Percentiles rank a stretch among this genome's conserved stretches.
These are phyloP conservation scores for Deroplatys truncata DNA, from an alignment of 2,888 invertebrate species.

Conservation along the genomic window DNA sequence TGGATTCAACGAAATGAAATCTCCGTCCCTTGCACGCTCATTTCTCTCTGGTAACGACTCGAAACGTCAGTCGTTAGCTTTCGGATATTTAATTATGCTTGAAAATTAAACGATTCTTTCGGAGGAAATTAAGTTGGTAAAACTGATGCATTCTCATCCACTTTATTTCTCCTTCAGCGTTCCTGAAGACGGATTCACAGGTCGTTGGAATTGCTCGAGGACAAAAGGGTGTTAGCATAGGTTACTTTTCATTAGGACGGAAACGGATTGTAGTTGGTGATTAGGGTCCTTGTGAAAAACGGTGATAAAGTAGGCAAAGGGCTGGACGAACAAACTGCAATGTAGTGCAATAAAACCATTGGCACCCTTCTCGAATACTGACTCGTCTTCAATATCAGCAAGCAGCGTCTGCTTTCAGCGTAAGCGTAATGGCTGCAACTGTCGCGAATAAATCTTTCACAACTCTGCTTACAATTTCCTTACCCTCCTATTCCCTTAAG, in stretches of 20 bases:
- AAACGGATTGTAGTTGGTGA: not conserved
- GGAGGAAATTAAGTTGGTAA: not conserved
- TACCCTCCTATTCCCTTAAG: no score
- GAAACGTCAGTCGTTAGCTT: not conserved
- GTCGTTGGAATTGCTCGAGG: not conserved
- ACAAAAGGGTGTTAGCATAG: not conserved
- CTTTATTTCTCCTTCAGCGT: not conserved
- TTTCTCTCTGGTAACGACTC: not conserved
- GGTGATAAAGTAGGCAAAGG: not conserved
- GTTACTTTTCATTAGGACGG: not conserved
- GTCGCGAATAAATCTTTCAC: no score
- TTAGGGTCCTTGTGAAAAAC: not conserved
- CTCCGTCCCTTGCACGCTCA: not conserved
- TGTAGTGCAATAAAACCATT: not conserved
- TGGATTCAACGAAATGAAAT: not conserved
- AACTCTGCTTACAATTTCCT: no score
- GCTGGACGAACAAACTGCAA: not conserved
- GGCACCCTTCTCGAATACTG: not conserved
- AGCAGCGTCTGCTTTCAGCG: no score
- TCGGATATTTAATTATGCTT: not conserved
- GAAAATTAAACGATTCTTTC: not conserved
- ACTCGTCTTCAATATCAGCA: not conserved
- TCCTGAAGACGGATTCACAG: not conserved
- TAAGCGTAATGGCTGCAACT: no score
- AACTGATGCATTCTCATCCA: not conserved